phyloP scores from a whole-genome alignment of 2,797 vertebrate genomes.

The Ceryle rudis region DNA sequence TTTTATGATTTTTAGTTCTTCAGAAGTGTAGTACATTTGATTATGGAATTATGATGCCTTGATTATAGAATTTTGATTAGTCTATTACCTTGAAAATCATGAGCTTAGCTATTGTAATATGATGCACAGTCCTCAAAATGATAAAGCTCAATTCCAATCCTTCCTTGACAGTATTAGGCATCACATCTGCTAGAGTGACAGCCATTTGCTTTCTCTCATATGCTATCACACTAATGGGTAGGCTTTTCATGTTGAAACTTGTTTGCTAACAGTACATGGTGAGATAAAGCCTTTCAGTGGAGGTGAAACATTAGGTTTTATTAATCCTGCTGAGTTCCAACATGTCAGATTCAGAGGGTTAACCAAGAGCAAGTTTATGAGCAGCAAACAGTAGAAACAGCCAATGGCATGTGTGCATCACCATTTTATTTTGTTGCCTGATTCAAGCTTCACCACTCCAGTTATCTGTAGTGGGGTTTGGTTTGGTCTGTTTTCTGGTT shows the following conservation, averaged over 20 bases:
- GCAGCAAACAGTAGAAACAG: neutral
- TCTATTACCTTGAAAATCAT: neutral
- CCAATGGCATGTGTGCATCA: neutral
- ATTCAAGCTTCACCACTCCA: neutral
- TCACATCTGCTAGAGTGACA: neutral
- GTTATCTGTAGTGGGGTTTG: neutral
- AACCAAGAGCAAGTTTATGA: neutral
- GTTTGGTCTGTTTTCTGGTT: neutral
- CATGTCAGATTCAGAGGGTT: neutral
- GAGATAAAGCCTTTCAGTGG: neutral
- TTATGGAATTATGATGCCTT: neutral
- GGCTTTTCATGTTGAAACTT: neutral
- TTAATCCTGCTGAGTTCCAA: neutral
- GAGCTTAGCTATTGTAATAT: neutral
- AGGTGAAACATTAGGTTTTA: neutral
- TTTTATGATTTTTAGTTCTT: neutral
- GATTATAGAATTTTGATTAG: neutral
- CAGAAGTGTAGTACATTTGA: neutral
- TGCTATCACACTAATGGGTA: neutral
- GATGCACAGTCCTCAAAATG: neutral
- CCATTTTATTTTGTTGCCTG: neutral
- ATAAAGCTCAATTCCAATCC: neutral
- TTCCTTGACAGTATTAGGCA: neutral
- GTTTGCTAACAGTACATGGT: neutral
- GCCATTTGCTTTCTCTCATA: neutral